These are phyloP conservation scores for Bombus consobrinus DNA, from an alignment of 1,140 invertebrate genomes.

Conservation along the genomic window DNA sequence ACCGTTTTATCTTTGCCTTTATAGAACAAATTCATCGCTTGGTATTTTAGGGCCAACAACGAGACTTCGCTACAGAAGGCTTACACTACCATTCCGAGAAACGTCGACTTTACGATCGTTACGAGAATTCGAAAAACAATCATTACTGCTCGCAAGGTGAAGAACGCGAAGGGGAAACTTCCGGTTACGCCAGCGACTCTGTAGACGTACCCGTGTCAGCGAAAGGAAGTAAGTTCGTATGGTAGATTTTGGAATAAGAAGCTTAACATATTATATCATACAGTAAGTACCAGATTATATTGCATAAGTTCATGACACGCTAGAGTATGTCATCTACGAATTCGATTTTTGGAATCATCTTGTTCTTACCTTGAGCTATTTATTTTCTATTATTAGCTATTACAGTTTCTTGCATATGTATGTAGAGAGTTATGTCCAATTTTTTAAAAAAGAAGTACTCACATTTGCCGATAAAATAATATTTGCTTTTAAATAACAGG, in stretches of 20 bases:
- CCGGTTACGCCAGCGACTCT: conserved; percentile 88
- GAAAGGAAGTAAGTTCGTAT: conserved; percentile 32
- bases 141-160: conserved; percentile 74
- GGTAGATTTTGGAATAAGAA: background rate
- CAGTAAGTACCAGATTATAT: background rate
- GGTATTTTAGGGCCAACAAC: conserved; percentile 62
- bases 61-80: conserved; percentile 66
- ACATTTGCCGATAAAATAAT: background rate
- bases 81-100: conserved; percentile 67
- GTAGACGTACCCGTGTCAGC: conserved; percentile 75
- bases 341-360: too few relatives aligned
- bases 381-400: too few relatives aligned
- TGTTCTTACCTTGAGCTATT: too few relatives aligned
- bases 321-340: too few relatives aligned
- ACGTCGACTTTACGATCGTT: conserved; percentile 48
- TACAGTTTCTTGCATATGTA: too few relatives aligned
- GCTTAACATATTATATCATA: background rate
- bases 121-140: conserved; percentile 40
- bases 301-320: too few relatives aligned
- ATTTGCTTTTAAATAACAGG: background rate
- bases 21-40: conserved; percentile 14
- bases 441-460: background rate
- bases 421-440: too few relatives aligned
- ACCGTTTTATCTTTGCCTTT: background rate
- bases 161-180: conserved; percentile 87